Evolutionary conservation across 2,113 vertebrate genomes (phyloP).

Genomic region (Recurvirostra avosetta): DNA sequence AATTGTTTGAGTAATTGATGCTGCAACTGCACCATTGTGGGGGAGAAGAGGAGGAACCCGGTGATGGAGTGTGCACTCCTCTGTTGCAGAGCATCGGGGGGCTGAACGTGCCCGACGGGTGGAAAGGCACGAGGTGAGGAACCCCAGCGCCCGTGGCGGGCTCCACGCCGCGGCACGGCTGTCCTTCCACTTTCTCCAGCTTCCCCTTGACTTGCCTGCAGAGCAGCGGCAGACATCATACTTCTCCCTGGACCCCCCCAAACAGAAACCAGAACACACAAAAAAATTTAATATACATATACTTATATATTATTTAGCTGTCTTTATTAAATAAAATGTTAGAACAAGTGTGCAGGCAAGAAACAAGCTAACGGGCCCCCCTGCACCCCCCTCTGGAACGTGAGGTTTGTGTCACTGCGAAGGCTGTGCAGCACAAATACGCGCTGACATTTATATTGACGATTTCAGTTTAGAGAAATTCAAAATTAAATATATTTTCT

Average conservation of each 20-base stretch:
- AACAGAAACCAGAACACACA: neutral
- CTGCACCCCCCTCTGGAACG: rapidly evolving
- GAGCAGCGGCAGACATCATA: neutral
- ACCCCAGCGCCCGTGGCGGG: rapidly evolving
- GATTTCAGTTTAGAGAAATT: conserved; percentile 69
- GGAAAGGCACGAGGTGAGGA: neutral
- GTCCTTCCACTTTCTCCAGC: rapidly evolving
- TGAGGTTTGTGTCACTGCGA: neutral
- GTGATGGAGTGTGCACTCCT: neutral
- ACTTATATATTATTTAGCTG: neutral
- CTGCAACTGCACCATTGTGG: conserved; percentile 26
- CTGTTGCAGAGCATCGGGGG: neutral
- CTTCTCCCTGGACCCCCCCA: neutral
- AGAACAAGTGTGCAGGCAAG: neutral
- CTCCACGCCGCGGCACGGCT: rapidly evolving
- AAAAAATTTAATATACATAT: neutral
- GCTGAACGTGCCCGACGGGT: neutral
- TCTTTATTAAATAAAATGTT: neutral
- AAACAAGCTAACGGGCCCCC: neutral
- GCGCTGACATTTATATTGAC: conserved; percentile 63
- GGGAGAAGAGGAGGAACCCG: neutral
- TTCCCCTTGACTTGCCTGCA: neutral
- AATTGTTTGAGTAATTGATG: conserved; percentile 77
- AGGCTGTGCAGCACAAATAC: neutral
- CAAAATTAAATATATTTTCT: conserved; percentile 72